Evolutionary conservation across 2,888 invertebrate genomes (phyloP).

Genomic region (Pterostichus niger): DNA sequence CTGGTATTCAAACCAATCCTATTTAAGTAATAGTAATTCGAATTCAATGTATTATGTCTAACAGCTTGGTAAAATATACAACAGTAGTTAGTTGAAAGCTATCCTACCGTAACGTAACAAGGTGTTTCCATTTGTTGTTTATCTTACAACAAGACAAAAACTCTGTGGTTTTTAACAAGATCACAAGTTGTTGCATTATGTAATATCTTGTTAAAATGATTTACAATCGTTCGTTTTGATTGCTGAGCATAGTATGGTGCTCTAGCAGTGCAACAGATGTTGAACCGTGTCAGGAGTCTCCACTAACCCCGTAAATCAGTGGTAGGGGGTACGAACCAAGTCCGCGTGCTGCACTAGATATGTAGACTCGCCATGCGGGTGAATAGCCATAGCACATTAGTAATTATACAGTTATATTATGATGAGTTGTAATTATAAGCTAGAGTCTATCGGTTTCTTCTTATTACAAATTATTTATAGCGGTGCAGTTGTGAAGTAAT

Average conservation of each 20-base stretch:
- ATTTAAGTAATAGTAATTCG: constrained; percentile 21
- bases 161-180: constrained; percentile 25
- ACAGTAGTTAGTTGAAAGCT: constrained; percentile 31
- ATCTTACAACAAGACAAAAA: constrained; percentile 49
- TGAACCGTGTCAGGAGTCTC: not conserved
- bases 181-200: constrained; percentile 43
- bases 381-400: constrained; percentile 54
- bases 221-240: constrained; percentile 24
- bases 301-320: constrained; percentile 28
- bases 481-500: constrained; percentile 56
- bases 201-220: constrained; percentile 54
- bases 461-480: constrained; percentile 65
- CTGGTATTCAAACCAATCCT: constrained; percentile 4
- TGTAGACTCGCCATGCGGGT: constrained; percentile 27
- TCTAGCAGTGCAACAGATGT: constrained; percentile 13
- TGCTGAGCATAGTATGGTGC: not conserved
- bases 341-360: constrained; percentile 43
- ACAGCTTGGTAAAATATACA: constrained; percentile 31
- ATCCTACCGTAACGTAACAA: constrained; percentile 47
- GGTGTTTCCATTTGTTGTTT: constrained; percentile 48
- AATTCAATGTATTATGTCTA: constrained; percentile 33
- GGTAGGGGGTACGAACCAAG: constrained; percentile 35
- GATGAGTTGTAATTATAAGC: constrained; percentile 64
- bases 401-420: constrained; percentile 64
- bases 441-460: constrained; percentile 55